Conservation (phyloP, 1,140 invertebrate species). For the Polyergus mexicanus region DNA sequence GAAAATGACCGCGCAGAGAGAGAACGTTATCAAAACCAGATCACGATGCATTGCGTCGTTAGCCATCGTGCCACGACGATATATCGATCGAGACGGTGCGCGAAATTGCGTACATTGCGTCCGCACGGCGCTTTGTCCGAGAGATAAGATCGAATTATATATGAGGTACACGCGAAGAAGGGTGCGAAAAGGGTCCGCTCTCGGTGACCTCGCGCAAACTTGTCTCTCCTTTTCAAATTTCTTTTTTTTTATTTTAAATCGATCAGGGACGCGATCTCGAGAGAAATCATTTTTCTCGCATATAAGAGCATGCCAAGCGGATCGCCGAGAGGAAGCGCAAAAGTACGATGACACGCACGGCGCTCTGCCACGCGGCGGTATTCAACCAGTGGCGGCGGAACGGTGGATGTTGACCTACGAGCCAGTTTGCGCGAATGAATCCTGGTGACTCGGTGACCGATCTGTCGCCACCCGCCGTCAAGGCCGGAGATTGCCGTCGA, state of each 20-base stretch:
- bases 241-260: not conserved
- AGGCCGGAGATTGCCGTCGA: slow-evolving; percentile 24
- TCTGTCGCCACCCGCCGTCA: not conserved
- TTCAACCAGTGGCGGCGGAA: slow-evolving; percentile 68
- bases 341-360: slow-evolving; percentile 52
- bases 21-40: slow-evolving; percentile 27
- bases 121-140: slow-evolving; percentile 18
- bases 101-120: slow-evolving; percentile 53
- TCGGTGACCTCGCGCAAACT: not conserved
- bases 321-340: slow-evolving; percentile 36
- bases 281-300: slow-evolving; percentile 61
- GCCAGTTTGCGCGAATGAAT: slow-evolving; percentile 23
- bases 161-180: not conserved
- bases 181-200: not conserved
- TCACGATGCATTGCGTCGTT: slow-evolving; percentile 13
- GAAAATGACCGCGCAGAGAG: slow-evolving; percentile 14
- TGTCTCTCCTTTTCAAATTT: not conserved
- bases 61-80: slow-evolving; percentile 31
- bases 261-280: slow-evolving; percentile 26
- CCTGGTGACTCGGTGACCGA: slow-evolving; percentile 57
- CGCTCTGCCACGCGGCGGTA: slow-evolving; percentile 60
- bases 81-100: slow-evolving; percentile 13
- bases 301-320: not conserved
- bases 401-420: slow-evolving; percentile 66
- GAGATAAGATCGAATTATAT: slow-evolving; percentile 33